Conservation (phyloP, 2,113 vertebrate species). For the Rafetus swinhoei region DNA sequence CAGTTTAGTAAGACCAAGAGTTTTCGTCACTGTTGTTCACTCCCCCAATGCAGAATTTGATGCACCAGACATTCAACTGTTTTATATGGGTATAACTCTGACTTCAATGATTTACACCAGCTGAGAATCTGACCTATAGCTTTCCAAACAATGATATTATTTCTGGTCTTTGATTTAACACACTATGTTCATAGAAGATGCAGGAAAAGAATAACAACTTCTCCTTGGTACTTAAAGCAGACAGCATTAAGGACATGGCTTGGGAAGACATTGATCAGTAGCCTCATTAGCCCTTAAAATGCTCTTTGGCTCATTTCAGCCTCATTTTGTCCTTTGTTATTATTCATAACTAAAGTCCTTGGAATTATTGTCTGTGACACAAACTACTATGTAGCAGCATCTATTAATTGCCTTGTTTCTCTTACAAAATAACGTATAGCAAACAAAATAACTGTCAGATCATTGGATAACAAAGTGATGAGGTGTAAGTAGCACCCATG, state of each 20-base stretch:
- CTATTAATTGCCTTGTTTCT: conserved; percentile 20
- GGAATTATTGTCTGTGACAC: conserved; percentile 8
- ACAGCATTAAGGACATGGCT: not conserved
- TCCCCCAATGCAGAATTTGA: not conserved
- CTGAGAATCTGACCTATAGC: not conserved
- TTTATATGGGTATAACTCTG: not conserved
- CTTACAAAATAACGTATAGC: conserved; percentile 3
- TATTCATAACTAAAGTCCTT: conserved; percentile 19
- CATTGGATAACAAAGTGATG: not conserved
- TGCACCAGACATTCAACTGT: not conserved
- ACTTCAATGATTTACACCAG: not conserved
- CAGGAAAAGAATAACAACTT: conserved; percentile 11
- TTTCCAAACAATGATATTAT: conserved; percentile 10
- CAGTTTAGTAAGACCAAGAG: not conserved
- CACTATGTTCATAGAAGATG: conserved; percentile 36
- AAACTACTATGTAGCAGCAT: not conserved
- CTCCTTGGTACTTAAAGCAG: conserved; percentile 8
- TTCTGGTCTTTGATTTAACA: not conserved
- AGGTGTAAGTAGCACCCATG: not conserved
- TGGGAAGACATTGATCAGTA: not conserved
- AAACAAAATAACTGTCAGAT: not conserved
- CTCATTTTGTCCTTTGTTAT: conserved; percentile 14
- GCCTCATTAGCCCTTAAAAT: not conserved
- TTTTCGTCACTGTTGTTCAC: not conserved
- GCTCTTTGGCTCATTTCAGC: not conserved